Conservation (phyloP, 2,797 vertebrate species). For the Brachyalestes nurse region DNA sequence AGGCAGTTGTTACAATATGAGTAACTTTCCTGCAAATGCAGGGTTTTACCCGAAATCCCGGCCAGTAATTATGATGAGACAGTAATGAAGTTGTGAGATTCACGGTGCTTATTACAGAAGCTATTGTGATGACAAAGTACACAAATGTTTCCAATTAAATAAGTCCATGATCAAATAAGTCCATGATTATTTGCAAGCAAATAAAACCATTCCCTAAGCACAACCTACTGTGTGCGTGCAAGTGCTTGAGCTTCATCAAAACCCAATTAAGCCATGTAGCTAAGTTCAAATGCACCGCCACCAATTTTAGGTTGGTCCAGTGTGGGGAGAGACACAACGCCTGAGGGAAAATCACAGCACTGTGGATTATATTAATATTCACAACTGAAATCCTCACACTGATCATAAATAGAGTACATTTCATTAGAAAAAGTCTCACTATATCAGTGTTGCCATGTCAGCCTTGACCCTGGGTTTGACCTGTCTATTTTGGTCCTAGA, state of each 20-base stretch:
- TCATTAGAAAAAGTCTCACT: no score
- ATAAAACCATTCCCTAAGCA: background rate
- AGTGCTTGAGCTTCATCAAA: background rate
- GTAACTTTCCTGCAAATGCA: background rate
- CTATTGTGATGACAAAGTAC: background rate
- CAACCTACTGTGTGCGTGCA: background rate
- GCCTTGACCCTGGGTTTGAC: no score
- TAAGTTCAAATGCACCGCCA: background rate
- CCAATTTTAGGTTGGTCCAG: no score
- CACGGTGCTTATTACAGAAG: background rate
- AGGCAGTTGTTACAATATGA: background rate
- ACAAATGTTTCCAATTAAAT: background rate
- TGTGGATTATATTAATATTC: no score
- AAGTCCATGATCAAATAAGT: slow-evolving; percentile 1
- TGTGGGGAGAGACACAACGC: no score
- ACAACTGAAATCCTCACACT: no score
- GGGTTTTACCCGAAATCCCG: background rate
- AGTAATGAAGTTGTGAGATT: background rate
- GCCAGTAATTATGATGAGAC: background rate
- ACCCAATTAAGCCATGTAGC: background rate
- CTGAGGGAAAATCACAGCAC: no score
- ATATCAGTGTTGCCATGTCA: no score
- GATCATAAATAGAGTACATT: no score
- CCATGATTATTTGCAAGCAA: background rate
- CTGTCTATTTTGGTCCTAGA: no score